Percentiles rank a stretch among this genome's conserved stretches.
These are phyloP conservation scores for Bradypus variegatus DNA, from an alignment of 2,797 vertebrate genomes.

Conservation along the genomic window DNA sequence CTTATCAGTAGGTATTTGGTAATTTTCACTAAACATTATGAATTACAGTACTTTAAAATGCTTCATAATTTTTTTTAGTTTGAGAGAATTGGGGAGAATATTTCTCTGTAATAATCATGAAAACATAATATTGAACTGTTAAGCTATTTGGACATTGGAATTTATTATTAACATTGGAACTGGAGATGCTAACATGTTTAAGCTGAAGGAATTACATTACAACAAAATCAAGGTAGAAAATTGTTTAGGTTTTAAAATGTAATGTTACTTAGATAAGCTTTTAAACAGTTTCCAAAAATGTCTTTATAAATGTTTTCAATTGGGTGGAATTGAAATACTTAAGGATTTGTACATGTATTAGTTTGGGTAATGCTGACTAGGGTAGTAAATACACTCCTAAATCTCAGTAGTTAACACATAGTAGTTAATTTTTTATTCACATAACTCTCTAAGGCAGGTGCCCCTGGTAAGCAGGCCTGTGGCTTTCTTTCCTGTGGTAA, in stretches of 20 bases:
- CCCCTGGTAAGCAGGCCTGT: slow-evolving; percentile 27
- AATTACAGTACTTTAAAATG: slow-evolving; percentile 1
- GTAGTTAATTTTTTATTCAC: slow-evolving; percentile 31
- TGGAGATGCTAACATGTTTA: not conserved
- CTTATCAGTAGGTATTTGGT: not conserved
- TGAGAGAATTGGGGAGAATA: not conserved
- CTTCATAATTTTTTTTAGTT: not conserved
- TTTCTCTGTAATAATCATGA: slow-evolving; percentile 13
- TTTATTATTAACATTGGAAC: slow-evolving; percentile 30
- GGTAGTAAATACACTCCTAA: slow-evolving; percentile 26
- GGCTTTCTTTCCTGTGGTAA: slow-evolving; percentile 15
- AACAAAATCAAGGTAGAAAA: slow-evolving; percentile 31
- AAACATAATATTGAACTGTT: slow-evolving; percentile 13
- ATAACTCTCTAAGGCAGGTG: slow-evolving; percentile 13
- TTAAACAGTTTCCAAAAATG: slow-evolving; percentile 40
- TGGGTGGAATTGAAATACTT: slow-evolving; percentile 27
- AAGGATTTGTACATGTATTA: slow-evolving; percentile 12
- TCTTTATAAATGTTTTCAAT: slow-evolving; percentile 35
- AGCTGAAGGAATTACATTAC: slow-evolving; percentile 21
- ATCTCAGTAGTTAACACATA: slow-evolving; percentile 33
- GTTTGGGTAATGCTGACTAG: slow-evolving; percentile 29
- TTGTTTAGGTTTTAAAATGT: slow-evolving; percentile 43
- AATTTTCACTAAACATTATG: slow-evolving; percentile 29
- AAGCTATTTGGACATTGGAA: slow-evolving; percentile 7
- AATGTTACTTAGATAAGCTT: slow-evolving; percentile 26